Base-by-base conservation (phyloP, 23 tunicate species). In the Corella eumyota region DNA sequence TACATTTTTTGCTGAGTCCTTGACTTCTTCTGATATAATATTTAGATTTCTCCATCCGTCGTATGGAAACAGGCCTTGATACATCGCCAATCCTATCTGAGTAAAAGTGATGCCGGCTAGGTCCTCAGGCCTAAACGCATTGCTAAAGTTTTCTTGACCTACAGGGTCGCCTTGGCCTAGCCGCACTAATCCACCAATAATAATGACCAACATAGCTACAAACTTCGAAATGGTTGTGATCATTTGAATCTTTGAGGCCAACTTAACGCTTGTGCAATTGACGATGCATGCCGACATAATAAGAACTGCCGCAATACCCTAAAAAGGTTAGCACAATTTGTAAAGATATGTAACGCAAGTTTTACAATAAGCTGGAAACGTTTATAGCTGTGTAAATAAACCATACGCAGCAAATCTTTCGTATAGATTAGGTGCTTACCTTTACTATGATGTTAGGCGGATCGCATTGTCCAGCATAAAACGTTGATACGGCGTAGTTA, bases 31-130 rank as follows among this genome's bases (percentile, higher is more conserved):
- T 26, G 71, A 22, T 0, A 83, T 62, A 62, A 68, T 67, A 48
- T 68, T 83, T 30, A 83, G 49, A 36, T 38, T 55, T 32, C 68
- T 68, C 93, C 93, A 83, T 13, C 93, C 93, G 45, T 62, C 75
- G 64, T 83, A 83, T 6, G 93, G 68, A 45, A 61, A 83, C 49
- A 83, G 32, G 11, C 93, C 93, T 68, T 72, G 90, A 25, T 81
- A 81, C 4, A 72, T 72, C 30, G 73, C 90, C 25, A 72, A 45
- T 2, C 80, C 78, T 6, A 81, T 73, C 35, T 81, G 79, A 3
- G 69, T 44, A 55, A 73, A 66, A 4, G 68, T 64, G 2, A 81
- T 37, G 25, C 74, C 73, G 13, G 59, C 36, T 4, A 81, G 24
- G 28, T 59, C 70, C 34, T 57, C 68, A 3, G 61, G 47, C 4